These are phyloP conservation scores for Ethmia dodecea DNA, from an alignment of 2,888 invertebrate genomes.

Conservation along the genomic window DNA sequence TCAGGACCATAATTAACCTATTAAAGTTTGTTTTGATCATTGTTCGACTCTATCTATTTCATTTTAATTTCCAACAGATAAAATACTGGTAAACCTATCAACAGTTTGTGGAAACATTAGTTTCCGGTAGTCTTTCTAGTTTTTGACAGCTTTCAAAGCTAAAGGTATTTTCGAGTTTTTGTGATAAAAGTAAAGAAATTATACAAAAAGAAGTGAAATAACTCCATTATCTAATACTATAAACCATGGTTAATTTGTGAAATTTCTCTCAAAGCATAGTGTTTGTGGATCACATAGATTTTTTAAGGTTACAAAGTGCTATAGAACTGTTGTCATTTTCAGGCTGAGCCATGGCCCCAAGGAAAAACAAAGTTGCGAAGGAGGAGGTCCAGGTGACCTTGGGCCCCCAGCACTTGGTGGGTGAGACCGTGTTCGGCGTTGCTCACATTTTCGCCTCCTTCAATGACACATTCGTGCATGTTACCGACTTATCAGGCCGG, in stretches of 20 bases:
- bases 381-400: constrained; percentile 98
- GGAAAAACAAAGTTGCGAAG: constrained; percentile 97
- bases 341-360: constrained; percentile 91
- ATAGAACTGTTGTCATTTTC: constrained; percentile 63
- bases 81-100: no score
- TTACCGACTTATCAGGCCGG: constrained; percentile 98
- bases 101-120: constrained; percentile 21
- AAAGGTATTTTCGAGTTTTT: constrained; percentile 52
- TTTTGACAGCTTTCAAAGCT: constrained; percentile 72
- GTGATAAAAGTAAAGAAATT: constrained; percentile 31
- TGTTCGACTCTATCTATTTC: no score
- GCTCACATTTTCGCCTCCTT: constrained; percentile 99
- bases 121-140: constrained; percentile 49
- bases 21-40: no score
- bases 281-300: constrained; percentile 53
- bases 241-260: constrained; percentile 13
- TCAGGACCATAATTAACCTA: no score
- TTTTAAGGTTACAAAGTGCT: constrained; percentile 62
- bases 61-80: no score
- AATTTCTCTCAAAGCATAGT: constrained; percentile 19
- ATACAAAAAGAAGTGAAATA: constrained; percentile 36
- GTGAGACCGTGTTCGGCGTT: constrained; percentile 98
- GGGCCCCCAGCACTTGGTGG: constrained; percentile 97
- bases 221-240: constrained; percentile 16
- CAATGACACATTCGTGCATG: constrained; percentile 99